Percentiles rank a stretch among this genome's conserved stretches.
These are phyloP conservation scores for Sebastes cheni DNA, from an alignment of 2,797 vertebrate genomes.

Conservation along the genomic window DNA sequence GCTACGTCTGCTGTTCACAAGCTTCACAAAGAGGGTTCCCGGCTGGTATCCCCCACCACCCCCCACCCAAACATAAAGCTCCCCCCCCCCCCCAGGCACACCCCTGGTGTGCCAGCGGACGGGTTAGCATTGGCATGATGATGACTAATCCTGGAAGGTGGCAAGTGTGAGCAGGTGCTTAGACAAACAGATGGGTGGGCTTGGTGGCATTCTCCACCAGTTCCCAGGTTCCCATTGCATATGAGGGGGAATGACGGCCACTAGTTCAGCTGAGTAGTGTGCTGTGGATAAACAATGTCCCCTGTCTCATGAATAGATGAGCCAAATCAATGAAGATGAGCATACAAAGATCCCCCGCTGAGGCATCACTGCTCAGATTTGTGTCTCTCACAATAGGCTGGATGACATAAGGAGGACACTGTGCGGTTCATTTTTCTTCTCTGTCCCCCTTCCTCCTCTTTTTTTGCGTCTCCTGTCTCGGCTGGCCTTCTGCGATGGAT, in stretches of 20 bases:
- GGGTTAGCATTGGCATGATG: conserved; percentile 69
- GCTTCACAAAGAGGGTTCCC: conserved; percentile 70
- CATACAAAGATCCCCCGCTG: conserved; percentile 85
- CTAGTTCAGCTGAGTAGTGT: conserved; percentile 73
- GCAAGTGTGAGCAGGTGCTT: conserved; percentile 79
- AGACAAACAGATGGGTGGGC: conserved; percentile 70
- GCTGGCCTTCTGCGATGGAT: conserved; percentile 77
- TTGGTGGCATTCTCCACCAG: conserved; percentile 61
- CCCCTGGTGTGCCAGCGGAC: conserved; percentile 68
- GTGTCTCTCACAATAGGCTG: conserved; percentile 84
- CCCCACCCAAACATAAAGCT: conserved; percentile 39
- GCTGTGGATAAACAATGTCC: conserved; percentile 79
- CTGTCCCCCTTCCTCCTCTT: conserved; percentile 46
- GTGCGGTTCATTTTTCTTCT: conserved; percentile 81
- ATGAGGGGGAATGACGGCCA: conserved; percentile 60
- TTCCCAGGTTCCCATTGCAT: conserved; percentile 73
- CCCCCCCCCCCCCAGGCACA: conserved; percentile 5
- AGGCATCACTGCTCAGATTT: conserved; percentile 85
- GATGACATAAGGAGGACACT: conserved; percentile 86
- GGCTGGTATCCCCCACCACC: conserved; percentile 42
- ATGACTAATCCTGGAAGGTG: conserved; percentile 78
- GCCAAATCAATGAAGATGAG: conserved; percentile 85
- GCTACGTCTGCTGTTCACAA: conserved; percentile 65
- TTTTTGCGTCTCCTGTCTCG: conserved; percentile 63
- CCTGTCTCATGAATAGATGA: conserved; percentile 83